phyloP scores from a whole-genome alignment of 2,888 invertebrate genomes.

The Hirtodrosophila cameraria region DNA sequence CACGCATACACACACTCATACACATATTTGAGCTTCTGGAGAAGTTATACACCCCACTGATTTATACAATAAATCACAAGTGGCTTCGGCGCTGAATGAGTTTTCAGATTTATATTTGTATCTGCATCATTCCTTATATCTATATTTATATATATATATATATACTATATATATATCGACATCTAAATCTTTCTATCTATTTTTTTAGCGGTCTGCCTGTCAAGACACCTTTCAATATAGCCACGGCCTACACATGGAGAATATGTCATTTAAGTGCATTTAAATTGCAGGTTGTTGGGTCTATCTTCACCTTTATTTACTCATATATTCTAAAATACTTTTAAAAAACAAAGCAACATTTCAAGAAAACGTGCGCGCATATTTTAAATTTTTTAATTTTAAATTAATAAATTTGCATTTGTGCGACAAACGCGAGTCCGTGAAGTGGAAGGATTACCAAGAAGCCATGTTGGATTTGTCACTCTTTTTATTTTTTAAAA shows the following conservation, averaged over 20 bases:
- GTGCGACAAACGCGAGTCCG: too few species aligned
- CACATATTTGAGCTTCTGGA: slow-evolving; percentile 65
- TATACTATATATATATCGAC: background rate
- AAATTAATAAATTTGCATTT: too few species aligned
- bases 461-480: too few species aligned
- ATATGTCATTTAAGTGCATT: slow-evolving; percentile 71
- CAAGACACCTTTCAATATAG: slow-evolving; percentile 67
- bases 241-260: slow-evolving; percentile 21
- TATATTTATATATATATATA: background rate
- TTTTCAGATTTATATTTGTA: slow-evolving; percentile 67
- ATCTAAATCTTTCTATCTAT: background rate
- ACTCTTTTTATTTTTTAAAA: too few species aligned
- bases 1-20: slow-evolving; percentile 18
- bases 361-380: too few species aligned
- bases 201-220: slow-evolving; percentile 5
- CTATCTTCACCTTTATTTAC: too few species aligned
- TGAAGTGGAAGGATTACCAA: too few species aligned
- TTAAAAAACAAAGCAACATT: too few species aligned
- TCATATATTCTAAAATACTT: too few species aligned
- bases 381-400: too few species aligned
- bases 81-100: slow-evolving; percentile 44
- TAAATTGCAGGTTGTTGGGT: slow-evolving; percentile 38
- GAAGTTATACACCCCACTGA: slow-evolving; percentile 56
- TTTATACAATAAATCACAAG: slow-evolving; percentile 79
- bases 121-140: slow-evolving; percentile 27